These are phyloP conservation scores for Tinea pellionella DNA, from an alignment of 2,888 invertebrate genomes.

Conservation along the genomic window DNA sequence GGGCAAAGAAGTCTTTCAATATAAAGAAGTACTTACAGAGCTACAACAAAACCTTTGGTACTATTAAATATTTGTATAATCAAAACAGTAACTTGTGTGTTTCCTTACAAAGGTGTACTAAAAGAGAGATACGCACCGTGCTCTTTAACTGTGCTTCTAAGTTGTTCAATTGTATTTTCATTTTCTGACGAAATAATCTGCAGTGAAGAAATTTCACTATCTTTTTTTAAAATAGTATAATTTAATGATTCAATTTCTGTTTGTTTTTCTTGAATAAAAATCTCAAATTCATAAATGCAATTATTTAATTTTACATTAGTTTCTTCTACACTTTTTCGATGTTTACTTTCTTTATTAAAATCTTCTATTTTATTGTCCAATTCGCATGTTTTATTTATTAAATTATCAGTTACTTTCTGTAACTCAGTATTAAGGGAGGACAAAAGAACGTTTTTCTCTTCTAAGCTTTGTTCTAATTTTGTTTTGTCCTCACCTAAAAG, in stretches of 20 bases:
- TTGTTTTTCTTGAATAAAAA: no score
- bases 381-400: not conserved
- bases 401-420: no score
- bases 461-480: not conserved
- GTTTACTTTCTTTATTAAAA: not conserved
- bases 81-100: no score
- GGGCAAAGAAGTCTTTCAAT: no score
- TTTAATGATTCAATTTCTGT: not conserved
- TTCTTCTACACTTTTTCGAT: not conserved
- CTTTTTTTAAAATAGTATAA: not conserved
- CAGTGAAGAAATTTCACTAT: not conserved
- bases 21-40: no score
- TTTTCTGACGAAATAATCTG: not conserved
- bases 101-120: no score
- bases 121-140: no score
- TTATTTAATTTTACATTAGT: not conserved
- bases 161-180: constrained; percentile 18
- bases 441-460: not conserved
- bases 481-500: not conserved
- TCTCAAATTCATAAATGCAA: no score
- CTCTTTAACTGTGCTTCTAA: no score
- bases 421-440: not conserved
- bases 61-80: no score
- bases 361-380: not conserved
- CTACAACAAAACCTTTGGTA: no score